Conservation (phyloP, 2,888 invertebrate species). For the Hemistola chrysoprasaria region DNA sequence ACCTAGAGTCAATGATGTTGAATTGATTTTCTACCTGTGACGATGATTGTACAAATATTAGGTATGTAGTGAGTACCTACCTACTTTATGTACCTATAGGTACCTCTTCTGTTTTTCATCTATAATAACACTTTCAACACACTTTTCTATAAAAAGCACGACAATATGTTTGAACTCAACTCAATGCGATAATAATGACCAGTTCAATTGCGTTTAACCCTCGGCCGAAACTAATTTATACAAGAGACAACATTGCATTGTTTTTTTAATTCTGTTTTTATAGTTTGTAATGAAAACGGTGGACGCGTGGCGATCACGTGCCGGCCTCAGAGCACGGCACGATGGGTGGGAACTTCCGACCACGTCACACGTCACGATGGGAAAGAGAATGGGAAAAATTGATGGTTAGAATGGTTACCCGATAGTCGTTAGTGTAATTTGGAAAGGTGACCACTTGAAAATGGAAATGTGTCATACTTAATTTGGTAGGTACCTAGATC, state of each 20-base stretch:
- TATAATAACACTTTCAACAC: too few species aligned
- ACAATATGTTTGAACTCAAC: background rate
- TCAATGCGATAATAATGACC: conserved; percentile 63
- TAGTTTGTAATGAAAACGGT: conserved; percentile 74
- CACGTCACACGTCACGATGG: conserved; percentile 72
- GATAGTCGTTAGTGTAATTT: conserved; percentile 20
- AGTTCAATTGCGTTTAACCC: conserved; percentile 78
- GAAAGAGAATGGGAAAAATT: conserved; percentile 46
- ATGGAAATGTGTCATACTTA: conserved; percentile 25
- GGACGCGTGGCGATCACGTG: conserved; percentile 55
- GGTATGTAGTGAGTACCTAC: too few species aligned
- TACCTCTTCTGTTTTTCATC: too few species aligned
- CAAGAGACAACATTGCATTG: conserved; percentile 68
- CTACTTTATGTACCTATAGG: too few species aligned
- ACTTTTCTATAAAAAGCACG: too few species aligned
- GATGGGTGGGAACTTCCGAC: conserved; percentile 76
- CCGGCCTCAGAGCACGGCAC: conserved; percentile 42
- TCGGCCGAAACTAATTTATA: conserved; percentile 71
- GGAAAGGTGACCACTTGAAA: conserved; percentile 16
- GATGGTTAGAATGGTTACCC: conserved; percentile 27
- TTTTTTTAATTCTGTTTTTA: conserved; percentile 69
- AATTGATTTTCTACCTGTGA: too few species aligned
- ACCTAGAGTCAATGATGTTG: too few species aligned
- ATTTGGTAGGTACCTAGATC: too few species aligned
- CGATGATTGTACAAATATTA: too few species aligned